Base-by-base conservation (phyloP, 2,113 vertebrate species). In the Holacanthus passer region DNA sequence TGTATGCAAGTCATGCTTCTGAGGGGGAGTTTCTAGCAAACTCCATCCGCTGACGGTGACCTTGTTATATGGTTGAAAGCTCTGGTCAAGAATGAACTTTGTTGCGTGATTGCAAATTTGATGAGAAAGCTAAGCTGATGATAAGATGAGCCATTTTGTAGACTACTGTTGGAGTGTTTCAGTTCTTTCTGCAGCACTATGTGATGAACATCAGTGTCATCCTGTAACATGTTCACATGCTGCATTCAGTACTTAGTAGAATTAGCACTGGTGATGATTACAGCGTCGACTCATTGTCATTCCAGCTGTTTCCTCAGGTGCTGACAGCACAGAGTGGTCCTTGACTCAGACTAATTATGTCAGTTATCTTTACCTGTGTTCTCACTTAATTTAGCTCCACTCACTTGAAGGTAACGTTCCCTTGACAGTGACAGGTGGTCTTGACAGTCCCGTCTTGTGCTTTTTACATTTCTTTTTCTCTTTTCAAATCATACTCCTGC, bases 271-370 rank as follows among this genome's bases (percentile, higher is more conserved):
- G n/a, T 31, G n/a, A 35, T 31, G 55, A 41, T 47, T 37, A n/a
- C n/a, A n/a, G n/a, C n/a, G n/a, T n/a, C 29, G 47, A 43, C 53
- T 74, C 14, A 3, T 5, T 45, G 41, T 29, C 48, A 7, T 45
- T 39, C 77, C 31, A 29, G 47, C 29, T n/a, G n/a, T n/a, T n/a
- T n/a, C n/a, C n/a, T n/a, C n/a, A n/a, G 72, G 56, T 59, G 35
- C 24, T 53, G 72, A 68, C 79, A 63, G 35, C 58, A 19, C 58
- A 35, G 6, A 45, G 24, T 45, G 58, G 47, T 48, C 24, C 45
- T 48, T 48, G 14, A 31, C 50, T 63, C n/a, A 20, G 17, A n/a
- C 32, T 69, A 50, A 77, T 77, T 37, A 68, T 35, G 27, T 35
- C 66, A 63, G 16, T 24, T 56, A 56, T 56, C 27, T 65, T 37